These are phyloP conservation scores for Orthosia incerta DNA, from an alignment of 2,888 invertebrate species.

Conservation along the genomic window DNA sequence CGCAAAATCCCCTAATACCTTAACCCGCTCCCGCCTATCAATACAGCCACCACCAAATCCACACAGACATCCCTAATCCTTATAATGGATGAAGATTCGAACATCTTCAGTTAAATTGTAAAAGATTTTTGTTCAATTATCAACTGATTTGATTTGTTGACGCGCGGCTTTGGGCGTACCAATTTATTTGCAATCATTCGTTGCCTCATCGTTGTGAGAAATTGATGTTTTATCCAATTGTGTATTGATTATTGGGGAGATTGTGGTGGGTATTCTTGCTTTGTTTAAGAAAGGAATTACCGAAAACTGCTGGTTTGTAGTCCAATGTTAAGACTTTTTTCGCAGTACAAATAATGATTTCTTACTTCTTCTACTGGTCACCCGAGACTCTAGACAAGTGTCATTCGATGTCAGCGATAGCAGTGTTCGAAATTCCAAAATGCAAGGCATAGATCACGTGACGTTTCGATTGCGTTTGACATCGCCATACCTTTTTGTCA, in stretches of 20 bases:
- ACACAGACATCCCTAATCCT: conserved; percentile 81
- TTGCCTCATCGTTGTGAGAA: conserved; percentile 19
- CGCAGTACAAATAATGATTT: no score
- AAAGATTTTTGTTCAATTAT: conserved; percentile 81
- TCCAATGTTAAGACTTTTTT: no score
- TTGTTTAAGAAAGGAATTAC: neutral
- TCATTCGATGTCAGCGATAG: no score
- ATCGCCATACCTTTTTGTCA: no score
- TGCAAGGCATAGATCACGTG: no score
- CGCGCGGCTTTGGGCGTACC: conserved; percentile 46
- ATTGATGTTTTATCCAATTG: conserved; percentile 55
- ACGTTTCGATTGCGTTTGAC: no score
- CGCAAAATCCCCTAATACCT: conserved; percentile 49
- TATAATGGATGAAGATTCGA: conserved; percentile 85
- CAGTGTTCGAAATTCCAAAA: no score
- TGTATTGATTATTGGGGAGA: conserved; percentile 43
- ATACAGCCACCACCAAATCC: conserved; percentile 58
- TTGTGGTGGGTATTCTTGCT: conserved; percentile 12
- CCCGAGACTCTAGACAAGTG: no score
- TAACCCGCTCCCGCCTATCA: conserved; percentile 55
- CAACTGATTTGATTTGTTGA: conserved; percentile 74
- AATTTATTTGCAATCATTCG: conserved; percentile 64
- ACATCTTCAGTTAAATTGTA: conserved; percentile 75
- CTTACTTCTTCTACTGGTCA: no score
- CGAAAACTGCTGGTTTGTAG: neutral